Conservation (phyloP, 1,140 invertebrate species). For the Solen grandis region DNA sequence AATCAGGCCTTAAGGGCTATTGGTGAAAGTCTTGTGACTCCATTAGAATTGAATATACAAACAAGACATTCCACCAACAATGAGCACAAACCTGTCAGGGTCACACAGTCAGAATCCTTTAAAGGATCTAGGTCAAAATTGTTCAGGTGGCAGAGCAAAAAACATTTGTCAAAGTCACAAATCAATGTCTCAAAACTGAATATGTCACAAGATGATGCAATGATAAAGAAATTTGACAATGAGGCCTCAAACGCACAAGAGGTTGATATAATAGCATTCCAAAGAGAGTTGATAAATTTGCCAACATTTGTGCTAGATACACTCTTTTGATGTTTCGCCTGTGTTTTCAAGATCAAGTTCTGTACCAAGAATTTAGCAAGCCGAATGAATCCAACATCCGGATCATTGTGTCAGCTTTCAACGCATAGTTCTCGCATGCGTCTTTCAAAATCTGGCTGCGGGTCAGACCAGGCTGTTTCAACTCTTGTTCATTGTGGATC, state of each 20-base stretch:
- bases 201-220: slow-evolving; percentile 39
- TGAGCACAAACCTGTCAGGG: slow-evolving; percentile 58
- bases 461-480: slow-evolving; percentile 53
- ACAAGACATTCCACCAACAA: slow-evolving; percentile 43
- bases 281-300: slow-evolving; percentile 79
- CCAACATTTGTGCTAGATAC: slow-evolving; percentile 80
- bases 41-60: slow-evolving; percentile 72
- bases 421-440: slow-evolving; percentile 46
- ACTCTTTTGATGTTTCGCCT: slow-evolving; percentile 73
- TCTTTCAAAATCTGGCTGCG: slow-evolving; percentile 52
- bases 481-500: slow-evolving; percentile 56
- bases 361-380: slow-evolving; percentile 75
- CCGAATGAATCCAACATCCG: slow-evolving; percentile 57
- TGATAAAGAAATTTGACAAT: slow-evolving; percentile 44
- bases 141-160: slow-evolving; percentile 76
- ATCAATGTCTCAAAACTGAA: slow-evolving; percentile 65
- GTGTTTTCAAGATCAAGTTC: slow-evolving; percentile 78
- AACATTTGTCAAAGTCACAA: slow-evolving; percentile 75
- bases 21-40: slow-evolving; percentile 77
- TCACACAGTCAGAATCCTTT: slow-evolving; percentile 42
- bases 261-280: slow-evolving; percentile 78
- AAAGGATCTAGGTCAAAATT: slow-evolving; percentile 59
- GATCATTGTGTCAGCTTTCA: slow-evolving; percentile 60
- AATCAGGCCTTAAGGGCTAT: slow-evolving; percentile 75
- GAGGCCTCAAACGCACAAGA: slow-evolving; percentile 58